Conservation (phyloP, 2,113 vertebrate species). For the Lycocorax pyrrhopterus region DNA sequence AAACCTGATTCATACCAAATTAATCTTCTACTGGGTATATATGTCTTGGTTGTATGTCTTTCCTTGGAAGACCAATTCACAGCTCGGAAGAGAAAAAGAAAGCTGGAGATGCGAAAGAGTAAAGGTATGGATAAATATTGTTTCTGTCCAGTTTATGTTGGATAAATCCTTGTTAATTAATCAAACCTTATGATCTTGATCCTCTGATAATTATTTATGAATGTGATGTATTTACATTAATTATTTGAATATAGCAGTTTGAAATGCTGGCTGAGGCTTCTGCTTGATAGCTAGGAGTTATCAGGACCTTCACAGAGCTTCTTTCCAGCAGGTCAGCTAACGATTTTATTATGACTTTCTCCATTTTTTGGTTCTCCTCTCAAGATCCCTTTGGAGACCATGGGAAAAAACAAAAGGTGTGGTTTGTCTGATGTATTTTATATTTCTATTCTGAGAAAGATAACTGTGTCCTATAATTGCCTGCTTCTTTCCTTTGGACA, state of each 20-base stretch:
- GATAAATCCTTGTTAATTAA: neutral
- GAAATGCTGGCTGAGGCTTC: neutral
- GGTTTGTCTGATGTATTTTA: neutral
- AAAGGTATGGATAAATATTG: neutral
- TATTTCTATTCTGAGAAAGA: neutral
- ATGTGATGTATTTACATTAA: neutral
- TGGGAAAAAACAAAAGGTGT: neutral
- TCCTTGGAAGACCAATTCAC: neutral
- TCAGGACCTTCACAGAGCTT: neutral
- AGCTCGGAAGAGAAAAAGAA: neutral
- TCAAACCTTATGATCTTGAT: neutral
- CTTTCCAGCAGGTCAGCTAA: neutral
- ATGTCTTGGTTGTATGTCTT: neutral
- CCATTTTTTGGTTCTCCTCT: neutral
- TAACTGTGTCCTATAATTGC: neutral
- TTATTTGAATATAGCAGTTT: neutral
- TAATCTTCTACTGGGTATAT: neutral
- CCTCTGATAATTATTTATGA: neutral
- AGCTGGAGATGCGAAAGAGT: neutral
- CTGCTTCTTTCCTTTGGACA: neutral
- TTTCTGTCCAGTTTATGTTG: neutral
- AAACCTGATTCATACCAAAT: neutral
- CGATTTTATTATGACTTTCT: neutral
- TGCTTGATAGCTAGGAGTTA: neutral
- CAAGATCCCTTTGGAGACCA: neutral